These are phyloP conservation scores for Boloria selene DNA, from an alignment of 2,888 invertebrate genomes.

Conservation along the genomic window DNA sequence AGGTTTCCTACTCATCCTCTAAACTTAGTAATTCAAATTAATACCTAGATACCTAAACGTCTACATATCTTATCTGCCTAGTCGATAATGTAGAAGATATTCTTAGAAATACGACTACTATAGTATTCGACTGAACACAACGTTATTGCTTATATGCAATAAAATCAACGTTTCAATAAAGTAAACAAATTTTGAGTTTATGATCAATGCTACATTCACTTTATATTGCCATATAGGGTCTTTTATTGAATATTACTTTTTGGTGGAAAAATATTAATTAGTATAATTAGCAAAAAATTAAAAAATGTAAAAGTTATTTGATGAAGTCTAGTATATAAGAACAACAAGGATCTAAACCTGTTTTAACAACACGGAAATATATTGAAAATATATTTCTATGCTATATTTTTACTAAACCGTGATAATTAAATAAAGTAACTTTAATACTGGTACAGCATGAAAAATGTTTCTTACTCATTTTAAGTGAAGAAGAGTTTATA, in stretches of 20 bases:
- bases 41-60: conserved; percentile 49
- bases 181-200: too few relatives aligned
- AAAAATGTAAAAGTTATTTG: neutral
- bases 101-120: conserved; percentile 54
- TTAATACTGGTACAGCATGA: conserved; percentile 11
- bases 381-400: neutral
- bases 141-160: conserved; percentile 34
- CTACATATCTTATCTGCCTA: conserved; percentile 58
- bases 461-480: conserved; percentile 21
- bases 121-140: conserved; percentile 57
- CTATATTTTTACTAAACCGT: neutral
- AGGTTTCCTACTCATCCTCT: conserved; percentile 75
- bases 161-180: too few relatives aligned
- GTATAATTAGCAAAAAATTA: neutral
- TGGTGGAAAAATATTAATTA: neutral
- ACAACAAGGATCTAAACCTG: conserved; percentile 41
- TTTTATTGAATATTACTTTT: neutral
- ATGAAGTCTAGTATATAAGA: conserved; percentile 15
- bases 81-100: conserved; percentile 44
- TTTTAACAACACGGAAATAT: conserved; percentile 10
- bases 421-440: conserved; percentile 1
- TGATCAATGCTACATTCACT: too few relatives aligned
- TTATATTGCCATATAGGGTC: too few relatives aligned
- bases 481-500: conserved; percentile 31
- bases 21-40: conserved; percentile 77